phyloP scores from a whole-genome alignment of 2,113 vertebrate genomes.

The Chionodraco myersi region DNA sequence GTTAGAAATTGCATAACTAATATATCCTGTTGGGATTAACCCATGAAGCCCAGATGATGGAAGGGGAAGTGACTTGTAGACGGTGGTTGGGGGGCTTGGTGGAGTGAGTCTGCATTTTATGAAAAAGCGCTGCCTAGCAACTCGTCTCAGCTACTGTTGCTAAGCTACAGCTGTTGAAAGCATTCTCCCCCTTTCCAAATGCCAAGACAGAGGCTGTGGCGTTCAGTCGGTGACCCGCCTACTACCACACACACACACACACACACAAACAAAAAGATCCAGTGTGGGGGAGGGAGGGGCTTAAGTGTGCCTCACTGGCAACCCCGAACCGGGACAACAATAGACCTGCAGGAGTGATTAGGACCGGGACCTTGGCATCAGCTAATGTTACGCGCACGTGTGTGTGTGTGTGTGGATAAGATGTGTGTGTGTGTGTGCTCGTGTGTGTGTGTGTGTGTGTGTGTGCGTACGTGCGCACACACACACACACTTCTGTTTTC shows the following conservation, averaged over 20 bases:
- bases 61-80: conserved; percentile 48
- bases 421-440: too few relatives aligned
- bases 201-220: conserved; percentile 86
- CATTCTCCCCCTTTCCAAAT: conserved; percentile 85
- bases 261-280: conserved; percentile 58
- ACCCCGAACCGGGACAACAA: conserved; percentile 81
- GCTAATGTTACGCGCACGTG: neutral
- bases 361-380: conserved; percentile 38
- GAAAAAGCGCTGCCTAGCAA: conserved; percentile 90
- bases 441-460: too few relatives aligned
- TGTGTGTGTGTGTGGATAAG: too few relatives aligned
- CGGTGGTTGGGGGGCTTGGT: conserved; percentile 59
- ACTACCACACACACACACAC: conserved; percentile 3
- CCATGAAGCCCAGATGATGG: conserved; percentile 15
- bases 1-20: too few relatives aligned
- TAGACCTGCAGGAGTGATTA: conserved; percentile 74
- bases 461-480: neutral
- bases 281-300: conserved; percentile 81
- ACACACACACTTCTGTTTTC: neutral
- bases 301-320: conserved; percentile 92
- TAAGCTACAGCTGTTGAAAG: conserved; percentile 92
- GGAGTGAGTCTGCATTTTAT: conserved; percentile 83
- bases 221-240: conserved; percentile 21
- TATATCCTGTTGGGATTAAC: neutral
- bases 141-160: conserved; percentile 88